Percentiles rank a stretch among this genome's conserved stretches.
Conservation (phyloP, 35 echinoderm and acorn worm species). For the Apostichopus parvimensis region DNA sequence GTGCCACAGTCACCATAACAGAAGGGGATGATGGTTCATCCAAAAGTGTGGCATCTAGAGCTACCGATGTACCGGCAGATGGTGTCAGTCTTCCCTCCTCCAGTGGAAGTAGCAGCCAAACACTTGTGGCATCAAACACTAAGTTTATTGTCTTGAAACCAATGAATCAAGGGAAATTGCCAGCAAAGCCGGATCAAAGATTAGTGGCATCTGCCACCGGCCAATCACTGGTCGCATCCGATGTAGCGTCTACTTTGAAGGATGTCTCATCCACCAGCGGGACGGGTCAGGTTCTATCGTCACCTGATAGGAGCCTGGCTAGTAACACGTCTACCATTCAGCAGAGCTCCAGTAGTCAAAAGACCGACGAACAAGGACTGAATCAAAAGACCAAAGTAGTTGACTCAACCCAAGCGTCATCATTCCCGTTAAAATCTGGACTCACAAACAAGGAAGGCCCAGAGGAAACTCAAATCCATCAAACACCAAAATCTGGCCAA, state of each 20-base stretch:
- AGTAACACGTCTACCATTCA: not conserved
- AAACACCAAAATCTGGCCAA: not conserved
- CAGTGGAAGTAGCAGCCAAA: not conserved
- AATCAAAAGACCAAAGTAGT: not conserved
- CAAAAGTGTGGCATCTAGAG: no score
- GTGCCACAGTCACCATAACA: not conserved
- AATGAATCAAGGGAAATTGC: not conserved
- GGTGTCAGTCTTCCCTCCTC: not conserved
- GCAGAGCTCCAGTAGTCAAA: not conserved
- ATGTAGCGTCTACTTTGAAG: not conserved
- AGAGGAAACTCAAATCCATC: not conserved
- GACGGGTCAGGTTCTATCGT: not conserved
- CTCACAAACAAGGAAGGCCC: conserved; percentile 12
- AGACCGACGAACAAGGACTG: not conserved
- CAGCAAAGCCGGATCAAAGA: not conserved
- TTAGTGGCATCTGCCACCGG: not conserved
- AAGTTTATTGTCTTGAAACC: no score
- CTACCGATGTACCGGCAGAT: not conserved
- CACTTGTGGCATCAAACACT: no score
- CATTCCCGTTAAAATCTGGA: not conserved
- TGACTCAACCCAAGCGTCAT: not conserved
- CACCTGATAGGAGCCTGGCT: not conserved
- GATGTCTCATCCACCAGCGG: not conserved
- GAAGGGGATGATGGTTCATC: not conserved
- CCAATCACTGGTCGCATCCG: not conserved